Base-by-base conservation (phyloP, 2,888 invertebrate species). In the Oxystoma pomonae region DNA sequence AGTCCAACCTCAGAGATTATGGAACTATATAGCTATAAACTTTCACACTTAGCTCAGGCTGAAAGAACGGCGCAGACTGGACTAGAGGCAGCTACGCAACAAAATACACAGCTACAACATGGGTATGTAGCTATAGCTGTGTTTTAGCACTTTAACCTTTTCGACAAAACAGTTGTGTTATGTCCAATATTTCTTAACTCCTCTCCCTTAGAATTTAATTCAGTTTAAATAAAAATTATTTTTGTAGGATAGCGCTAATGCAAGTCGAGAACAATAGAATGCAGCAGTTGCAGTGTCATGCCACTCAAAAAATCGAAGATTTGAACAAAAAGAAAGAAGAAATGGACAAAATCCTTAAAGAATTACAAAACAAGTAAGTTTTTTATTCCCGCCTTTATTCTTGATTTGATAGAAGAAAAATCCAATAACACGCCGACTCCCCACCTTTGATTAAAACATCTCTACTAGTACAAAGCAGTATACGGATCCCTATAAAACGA, bases 21-120 rank as follows among this genome's bases (percentile, higher is more conserved):
- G 86, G 90, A 90, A 75, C 73, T 90, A 65, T 90, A 89, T 63
- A 88, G 89, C 18, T 89, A 88, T 75, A 89, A 89, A 75, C 81
- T 90, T 76, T 83, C 85, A 1, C 77, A 83, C 17, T 81, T 85
- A 80, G 78, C 79, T 9, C 82, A 83, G 65, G 80, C 83, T 0
- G 83, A 85, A 73, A 75, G 81, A 35, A 79, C 81, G 0, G 81
- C 83, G 55, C 79, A 83, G 71, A 78, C 78, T 1, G 83, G 82
- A 69, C 76, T 83, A 50, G 83, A 85, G 73, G 83, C 84, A 0
- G 83, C 84, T 0, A 82, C 81, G 16, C 81, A 81, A 70, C 77
- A 82, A 58, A 79, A 82, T 52, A 81, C 81, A 0, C 81, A 82
- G 68, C 73, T 85, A 22, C 82, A 84, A 61, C 84, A 85, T 64